Percentiles rank a stretch among this genome's conserved stretches.
phyloP scores from a whole-genome alignment of 2,113 vertebrate species.

The Aplodontia rufa region DNA sequence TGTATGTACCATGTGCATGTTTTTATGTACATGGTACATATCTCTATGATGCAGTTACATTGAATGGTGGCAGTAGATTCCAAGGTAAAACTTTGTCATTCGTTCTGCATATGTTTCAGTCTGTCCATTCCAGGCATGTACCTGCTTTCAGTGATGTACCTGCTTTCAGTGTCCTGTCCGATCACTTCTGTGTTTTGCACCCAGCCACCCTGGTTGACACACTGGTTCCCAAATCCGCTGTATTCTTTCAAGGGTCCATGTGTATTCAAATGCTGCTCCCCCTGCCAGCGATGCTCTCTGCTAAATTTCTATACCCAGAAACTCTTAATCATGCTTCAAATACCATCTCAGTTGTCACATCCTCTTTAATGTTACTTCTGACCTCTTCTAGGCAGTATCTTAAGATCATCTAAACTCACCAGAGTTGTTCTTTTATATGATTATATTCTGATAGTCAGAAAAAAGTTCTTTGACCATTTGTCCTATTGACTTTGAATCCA shows the following conservation, averaged over 20 bases:
- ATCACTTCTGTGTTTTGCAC: background rate
- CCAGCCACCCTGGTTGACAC: background rate
- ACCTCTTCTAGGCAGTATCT: background rate
- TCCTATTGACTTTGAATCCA: background rate
- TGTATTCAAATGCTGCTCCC: fast-evolving
- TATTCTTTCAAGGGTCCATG: background rate
- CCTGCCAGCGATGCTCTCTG: background rate
- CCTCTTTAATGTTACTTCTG: background rate
- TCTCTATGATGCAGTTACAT: background rate
- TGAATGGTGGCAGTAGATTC: background rate
- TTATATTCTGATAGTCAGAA: background rate
- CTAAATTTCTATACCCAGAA: background rate
- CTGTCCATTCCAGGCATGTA: background rate
- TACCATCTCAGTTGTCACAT: background rate
- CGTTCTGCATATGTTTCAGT: background rate
- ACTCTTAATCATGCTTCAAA: background rate
- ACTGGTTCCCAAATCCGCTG: too few relatives aligned
- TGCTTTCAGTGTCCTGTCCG: background rate
- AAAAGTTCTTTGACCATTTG: background rate
- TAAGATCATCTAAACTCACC: background rate
- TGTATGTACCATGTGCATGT: background rate
- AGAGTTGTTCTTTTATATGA: background rate
- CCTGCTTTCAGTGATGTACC: background rate
- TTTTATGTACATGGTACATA: background rate
- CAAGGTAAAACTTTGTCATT: background rate